These are phyloP conservation scores for Leptinotarsa defecta DNA, from an alignment of 1,140 invertebrate species.

Conservation along the genomic window DNA sequence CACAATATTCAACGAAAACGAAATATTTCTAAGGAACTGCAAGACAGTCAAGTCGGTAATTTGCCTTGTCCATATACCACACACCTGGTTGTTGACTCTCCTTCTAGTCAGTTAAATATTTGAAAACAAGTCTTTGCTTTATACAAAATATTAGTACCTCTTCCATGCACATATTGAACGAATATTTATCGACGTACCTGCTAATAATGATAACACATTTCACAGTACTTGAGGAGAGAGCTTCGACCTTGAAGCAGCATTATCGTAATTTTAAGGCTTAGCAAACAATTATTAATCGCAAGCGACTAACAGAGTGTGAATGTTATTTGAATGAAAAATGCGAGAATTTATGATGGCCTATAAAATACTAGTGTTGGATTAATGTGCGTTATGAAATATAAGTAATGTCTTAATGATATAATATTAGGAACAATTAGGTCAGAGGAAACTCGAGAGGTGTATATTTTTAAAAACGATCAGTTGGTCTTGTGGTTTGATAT, in stretches of 20 bases:
- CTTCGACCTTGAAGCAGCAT: not conserved
- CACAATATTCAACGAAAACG: too few species aligned
- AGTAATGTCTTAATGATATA: not conserved
- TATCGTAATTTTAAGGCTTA: not conserved
- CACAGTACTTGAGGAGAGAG: not conserved
- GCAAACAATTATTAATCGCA: not conserved
- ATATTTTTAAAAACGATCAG: not conserved
- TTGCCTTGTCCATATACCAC: too few species aligned
- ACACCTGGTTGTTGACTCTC: too few species aligned
- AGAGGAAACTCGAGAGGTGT: not conserved
- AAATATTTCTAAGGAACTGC: too few species aligned
- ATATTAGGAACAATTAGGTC: slow-evolving; percentile 3
- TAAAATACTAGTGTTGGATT: not conserved
- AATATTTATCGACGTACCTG: not conserved
- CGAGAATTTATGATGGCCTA: slow-evolving; percentile 1
- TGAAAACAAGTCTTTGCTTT: not conserved
- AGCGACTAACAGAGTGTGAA: not conserved
- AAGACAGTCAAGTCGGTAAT: too few species aligned
- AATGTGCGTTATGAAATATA: slow-evolving; percentile 3
- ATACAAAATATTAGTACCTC: not conserved
- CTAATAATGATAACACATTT: not conserved
- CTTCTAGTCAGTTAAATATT: not conserved
- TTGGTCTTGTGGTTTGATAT: too few species aligned
- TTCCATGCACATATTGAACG: slow-evolving; percentile 1
- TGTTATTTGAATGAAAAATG: not conserved